Conservation (phyloP, 2,113 vertebrate genomes). For the Falco punctatus region DNA sequence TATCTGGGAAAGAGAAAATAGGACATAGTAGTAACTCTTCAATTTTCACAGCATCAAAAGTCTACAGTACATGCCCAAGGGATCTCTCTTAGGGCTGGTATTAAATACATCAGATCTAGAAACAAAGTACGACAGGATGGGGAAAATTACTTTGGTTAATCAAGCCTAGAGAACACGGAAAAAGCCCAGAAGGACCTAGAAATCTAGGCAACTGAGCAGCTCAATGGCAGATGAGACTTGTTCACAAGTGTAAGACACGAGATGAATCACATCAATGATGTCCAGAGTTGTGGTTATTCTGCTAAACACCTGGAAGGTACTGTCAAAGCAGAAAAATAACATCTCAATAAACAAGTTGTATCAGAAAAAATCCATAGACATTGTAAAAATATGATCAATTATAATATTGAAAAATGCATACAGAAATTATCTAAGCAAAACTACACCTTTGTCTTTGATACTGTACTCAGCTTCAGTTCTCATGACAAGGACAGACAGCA, state of each 20-base stretch:
- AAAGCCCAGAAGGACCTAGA: conserved; percentile 5
- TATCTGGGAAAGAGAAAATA: background rate
- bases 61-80: background rate
- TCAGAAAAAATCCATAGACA: background rate
- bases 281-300: background rate
- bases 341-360: background rate
- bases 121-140: background rate
- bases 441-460: background rate
- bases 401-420: background rate
- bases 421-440: background rate
- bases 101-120: conserved; percentile 3
- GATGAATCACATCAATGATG: background rate
- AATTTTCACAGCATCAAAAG: background rate
- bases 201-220: background rate
- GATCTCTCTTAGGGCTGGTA: background rate
- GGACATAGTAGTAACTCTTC: background rate
- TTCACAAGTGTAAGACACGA: background rate
- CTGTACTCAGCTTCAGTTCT: background rate
- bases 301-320: background rate
- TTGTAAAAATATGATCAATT: background rate
- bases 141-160: background rate
- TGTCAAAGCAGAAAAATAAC: background rate
- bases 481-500: background rate
- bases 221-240: background rate
- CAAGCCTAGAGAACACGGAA: background rate